Conservation (phyloP, 2,797 vertebrate species). For the Spatula versicolor region DNA sequence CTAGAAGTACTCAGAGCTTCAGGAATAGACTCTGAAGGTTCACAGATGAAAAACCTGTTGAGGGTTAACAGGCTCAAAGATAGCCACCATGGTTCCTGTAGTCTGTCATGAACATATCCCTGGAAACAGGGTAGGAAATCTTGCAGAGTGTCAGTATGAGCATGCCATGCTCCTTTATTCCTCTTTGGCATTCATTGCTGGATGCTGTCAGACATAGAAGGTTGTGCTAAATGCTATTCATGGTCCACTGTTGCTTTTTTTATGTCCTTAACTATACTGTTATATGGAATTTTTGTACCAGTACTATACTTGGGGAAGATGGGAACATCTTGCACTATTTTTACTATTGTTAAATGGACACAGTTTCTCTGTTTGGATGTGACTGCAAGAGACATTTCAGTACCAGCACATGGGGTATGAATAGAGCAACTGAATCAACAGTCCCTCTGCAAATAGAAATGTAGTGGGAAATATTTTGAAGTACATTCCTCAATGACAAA, state of each 20-base stretch:
- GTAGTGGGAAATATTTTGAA: neutral
- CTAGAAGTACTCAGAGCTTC: neutral
- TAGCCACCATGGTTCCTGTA: rapidly evolving
- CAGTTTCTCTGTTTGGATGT: neutral
- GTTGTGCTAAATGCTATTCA: neutral
- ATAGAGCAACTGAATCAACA: neutral
- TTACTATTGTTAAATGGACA: neutral
- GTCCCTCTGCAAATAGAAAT: neutral
- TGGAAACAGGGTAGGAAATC: neutral
- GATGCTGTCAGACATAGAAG: neutral
- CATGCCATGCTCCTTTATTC: neutral
- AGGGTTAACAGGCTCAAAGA: neutral
- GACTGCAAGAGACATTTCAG: neutral
- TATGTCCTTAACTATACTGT: neutral
- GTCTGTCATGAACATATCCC: neutral
- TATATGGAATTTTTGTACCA: neutral
- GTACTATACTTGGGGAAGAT: neutral
- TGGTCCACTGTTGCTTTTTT: neutral
- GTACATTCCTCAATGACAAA: neutral
- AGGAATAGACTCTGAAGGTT: neutral
- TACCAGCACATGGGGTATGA: neutral
- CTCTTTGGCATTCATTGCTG: neutral
- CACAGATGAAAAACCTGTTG: neutral
- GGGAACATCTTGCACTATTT: neutral
- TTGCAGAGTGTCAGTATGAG: neutral